Percentiles rank a stretch among this genome's conserved stretches.
Conservation (phyloP, 2,888 invertebrate genomes). For the Galerucella calmariensis region DNA sequence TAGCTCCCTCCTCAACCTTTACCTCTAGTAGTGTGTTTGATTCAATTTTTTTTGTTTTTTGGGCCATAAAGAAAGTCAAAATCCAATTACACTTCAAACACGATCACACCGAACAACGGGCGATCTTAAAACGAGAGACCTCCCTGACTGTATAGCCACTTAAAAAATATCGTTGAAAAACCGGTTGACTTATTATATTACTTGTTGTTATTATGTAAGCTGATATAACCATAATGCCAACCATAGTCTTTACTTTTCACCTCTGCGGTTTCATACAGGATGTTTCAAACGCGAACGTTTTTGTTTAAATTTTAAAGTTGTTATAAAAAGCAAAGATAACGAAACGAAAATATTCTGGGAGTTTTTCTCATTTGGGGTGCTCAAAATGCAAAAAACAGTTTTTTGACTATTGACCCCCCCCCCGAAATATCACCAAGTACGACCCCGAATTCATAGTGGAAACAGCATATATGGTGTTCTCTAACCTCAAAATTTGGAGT, state of each 20-base stretch:
- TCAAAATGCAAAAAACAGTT: conserved; percentile 1
- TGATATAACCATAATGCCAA: conserved; percentile 23
- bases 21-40: background rate
- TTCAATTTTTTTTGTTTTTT: background rate
- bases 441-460: too few species aligned
- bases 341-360: too few species aligned
- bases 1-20: too few species aligned
- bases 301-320: too few species aligned
- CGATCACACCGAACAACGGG: background rate
- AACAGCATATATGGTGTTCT: too few species aligned
- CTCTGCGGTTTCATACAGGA: conserved; percentile 13
- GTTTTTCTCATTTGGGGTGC: too few species aligned
- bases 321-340: too few species aligned
- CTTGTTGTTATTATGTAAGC: conserved; percentile 29
- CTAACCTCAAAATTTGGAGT: too few species aligned
- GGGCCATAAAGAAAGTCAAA: background rate
- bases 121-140: conserved; percentile 13
- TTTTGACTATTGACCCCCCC: too few species aligned
- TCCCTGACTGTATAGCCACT: conserved; percentile 24
- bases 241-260: conserved; percentile 17
- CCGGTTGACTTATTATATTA: conserved; percentile 25
- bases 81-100: background rate
- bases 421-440: too few species aligned
- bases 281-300: conserved; percentile 8
- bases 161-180: conserved; percentile 28